Conservation (phyloP, 1,140 invertebrate species). For the Dinoponera quadriceps region DNA sequence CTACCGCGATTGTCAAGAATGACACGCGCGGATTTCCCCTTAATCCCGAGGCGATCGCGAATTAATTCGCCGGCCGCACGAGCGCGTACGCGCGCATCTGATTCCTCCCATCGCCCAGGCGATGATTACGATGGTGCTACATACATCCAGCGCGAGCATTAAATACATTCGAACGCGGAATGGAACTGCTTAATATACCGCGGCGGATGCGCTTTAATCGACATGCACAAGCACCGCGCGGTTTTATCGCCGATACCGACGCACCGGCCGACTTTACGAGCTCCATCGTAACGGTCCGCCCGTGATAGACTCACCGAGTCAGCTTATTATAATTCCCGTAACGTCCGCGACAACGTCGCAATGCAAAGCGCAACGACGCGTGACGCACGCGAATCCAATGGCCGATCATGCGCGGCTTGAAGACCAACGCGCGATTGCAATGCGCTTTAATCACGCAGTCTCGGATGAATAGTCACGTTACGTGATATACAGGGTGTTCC, state of each 20-base stretch:
- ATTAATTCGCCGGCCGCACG: conserved; percentile 14
- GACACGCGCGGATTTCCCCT: conserved; percentile 15
- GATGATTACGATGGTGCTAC: background rate
- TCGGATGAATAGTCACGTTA: background rate
- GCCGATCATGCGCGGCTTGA: background rate
- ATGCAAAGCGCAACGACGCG: conserved; percentile 3
- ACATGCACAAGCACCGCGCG: background rate
- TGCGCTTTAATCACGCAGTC: background rate
- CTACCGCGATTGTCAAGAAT: background rate
- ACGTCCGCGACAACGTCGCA: conserved; percentile 11
- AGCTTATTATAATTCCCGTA: conserved; percentile 49
- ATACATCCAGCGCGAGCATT: conserved; percentile 7
- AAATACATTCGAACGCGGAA: conserved; percentile 15
- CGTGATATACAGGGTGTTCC: no score
- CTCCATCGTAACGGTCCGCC: background rate
- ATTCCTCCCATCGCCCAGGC: background rate
- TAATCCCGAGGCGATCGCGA: conserved; percentile 4
- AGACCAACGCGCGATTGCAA: background rate
- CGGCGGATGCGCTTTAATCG: conserved; percentile 29
- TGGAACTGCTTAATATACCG: conserved; percentile 31
- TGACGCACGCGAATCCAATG: background rate
- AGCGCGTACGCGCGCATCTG: background rate
- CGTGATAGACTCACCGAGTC: conserved; percentile 29
- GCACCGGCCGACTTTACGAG: conserved; percentile 40
- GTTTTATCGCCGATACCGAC: conserved; percentile 20